A percentile compares a stretch with the other conserved stretches of the same genome.
Conservation (phyloP, 2,888 invertebrate genomes). For the Schizaphis graminum region DNA sequence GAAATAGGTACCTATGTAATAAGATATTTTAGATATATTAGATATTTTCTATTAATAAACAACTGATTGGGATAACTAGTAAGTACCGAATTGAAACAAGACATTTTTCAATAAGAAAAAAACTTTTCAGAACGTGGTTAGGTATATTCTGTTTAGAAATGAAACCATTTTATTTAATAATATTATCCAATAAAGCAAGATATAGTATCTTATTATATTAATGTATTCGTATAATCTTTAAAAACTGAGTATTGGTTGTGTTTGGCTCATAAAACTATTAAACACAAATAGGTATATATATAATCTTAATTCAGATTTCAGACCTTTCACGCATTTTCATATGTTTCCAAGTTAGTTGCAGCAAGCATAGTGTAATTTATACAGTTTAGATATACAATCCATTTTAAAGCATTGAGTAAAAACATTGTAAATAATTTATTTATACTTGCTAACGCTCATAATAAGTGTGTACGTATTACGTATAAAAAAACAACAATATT, state of each 20-base stretch:
- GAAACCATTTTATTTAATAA: not conserved
- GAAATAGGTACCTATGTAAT: not conserved
- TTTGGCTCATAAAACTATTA: not conserved
- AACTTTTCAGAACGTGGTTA: not conserved
- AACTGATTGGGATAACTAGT: not conserved
- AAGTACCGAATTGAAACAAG: not conserved
- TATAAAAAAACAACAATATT: not conserved
- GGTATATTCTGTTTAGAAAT: not conserved
- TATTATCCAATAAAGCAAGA: not conserved
- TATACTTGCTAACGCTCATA: not conserved
- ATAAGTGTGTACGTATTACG: not conserved
- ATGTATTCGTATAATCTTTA: not conserved
- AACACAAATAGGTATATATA: not conserved
- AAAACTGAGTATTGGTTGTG: not conserved
- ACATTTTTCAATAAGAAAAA: not conserved
- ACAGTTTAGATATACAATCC: not conserved
- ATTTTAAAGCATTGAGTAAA: not conserved
- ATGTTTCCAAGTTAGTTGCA: not conserved
- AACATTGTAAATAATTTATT: not conserved
- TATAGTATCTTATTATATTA: not conserved
- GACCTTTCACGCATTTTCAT: not conserved
- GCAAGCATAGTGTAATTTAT: not conserved
- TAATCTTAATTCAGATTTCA: not conserved
- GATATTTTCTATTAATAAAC: not conserved
- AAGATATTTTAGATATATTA: not conserved